phyloP scores from a whole-genome alignment of 2,797 vertebrate genomes.

The Argyrosomus regius region DNA sequence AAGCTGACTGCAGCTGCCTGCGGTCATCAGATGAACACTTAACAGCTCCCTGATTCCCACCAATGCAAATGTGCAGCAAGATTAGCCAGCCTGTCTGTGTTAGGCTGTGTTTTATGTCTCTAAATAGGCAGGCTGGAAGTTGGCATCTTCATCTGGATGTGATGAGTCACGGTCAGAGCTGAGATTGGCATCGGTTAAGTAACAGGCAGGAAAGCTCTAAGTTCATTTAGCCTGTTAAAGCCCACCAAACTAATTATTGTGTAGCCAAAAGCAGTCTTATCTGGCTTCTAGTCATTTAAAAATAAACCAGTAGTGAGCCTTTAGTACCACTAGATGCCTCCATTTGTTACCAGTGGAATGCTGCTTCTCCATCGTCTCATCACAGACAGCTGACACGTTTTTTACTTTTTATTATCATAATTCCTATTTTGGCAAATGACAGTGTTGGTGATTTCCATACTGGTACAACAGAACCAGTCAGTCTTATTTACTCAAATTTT shows the following conservation, averaged over 20 bases:
- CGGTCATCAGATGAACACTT: slow-evolving; percentile 47
- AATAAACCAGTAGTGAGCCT: slow-evolving; percentile 42
- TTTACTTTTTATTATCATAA: background rate
- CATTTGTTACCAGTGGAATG: slow-evolving; percentile 43
- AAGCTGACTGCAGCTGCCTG: slow-evolving; percentile 35
- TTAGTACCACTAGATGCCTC: slow-evolving; percentile 70
- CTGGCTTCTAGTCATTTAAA: slow-evolving; percentile 10
- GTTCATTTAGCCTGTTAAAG: slow-evolving; percentile 30
- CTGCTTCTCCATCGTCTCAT: background rate
- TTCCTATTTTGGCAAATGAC: background rate
- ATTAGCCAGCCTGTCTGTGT: slow-evolving; percentile 47
- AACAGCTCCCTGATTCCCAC: slow-evolving; percentile 50
- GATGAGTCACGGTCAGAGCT: slow-evolving; percentile 67
- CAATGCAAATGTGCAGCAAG: slow-evolving; percentile 61
- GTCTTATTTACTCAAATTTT: background rate
- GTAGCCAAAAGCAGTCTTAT: slow-evolving; percentile 21
- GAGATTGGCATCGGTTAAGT: slow-evolving; percentile 40
- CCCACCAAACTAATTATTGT: slow-evolving; percentile 21
- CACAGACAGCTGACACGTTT: background rate
- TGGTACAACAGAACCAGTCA: background rate
- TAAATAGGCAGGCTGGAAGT: slow-evolving; percentile 32
- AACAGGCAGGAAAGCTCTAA: slow-evolving; percentile 43
- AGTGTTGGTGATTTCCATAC: background rate
- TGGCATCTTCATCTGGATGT: slow-evolving; percentile 41
- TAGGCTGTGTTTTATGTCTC: slow-evolving; percentile 35